phyloP scores from a whole-genome alignment of 1,140 invertebrate species.

The Bradynema listronoti region DNA sequence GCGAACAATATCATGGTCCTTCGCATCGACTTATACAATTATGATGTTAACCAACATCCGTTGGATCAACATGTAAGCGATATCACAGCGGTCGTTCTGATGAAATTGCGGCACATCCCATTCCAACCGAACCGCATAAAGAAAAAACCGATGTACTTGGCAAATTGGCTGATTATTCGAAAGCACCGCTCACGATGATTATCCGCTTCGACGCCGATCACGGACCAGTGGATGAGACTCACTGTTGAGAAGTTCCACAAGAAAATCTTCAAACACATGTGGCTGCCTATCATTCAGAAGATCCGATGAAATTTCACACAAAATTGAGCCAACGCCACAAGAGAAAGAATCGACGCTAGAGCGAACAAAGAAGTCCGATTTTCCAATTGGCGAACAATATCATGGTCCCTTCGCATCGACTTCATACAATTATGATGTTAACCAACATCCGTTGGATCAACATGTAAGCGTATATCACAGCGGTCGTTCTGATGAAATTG shows the following conservation, averaged over 20 bases:
- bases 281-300: slow-evolving; percentile 13
- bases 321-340: background rate
- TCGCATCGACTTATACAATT: slow-evolving; percentile 5
- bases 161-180: slow-evolving; percentile 10
- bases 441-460: background rate
- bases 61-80: slow-evolving; percentile 1
- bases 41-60: background rate
- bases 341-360: too few relatives aligned
- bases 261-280: too few relatives aligned
- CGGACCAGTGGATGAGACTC: slow-evolving; percentile 16
- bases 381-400: too few relatives aligned
- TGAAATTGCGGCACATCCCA: too few relatives aligned
- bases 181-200: slow-evolving; percentile 16
- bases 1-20: background rate
- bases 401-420: too few relatives aligned
- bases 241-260: too few relatives aligned
- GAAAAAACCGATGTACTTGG: background rate
- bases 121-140: too few relatives aligned
- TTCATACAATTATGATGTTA: slow-evolving; percentile 8
- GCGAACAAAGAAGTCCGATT: too few relatives aligned
- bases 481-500: slow-evolving; percentile 11
- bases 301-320: slow-evolving; percentile 10
- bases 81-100: background rate
- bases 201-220: slow-evolving; percentile 4
- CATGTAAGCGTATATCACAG: slow-evolving; percentile 15